Percentiles rank a stretch among this genome's conserved stretches.
Evolutionary conservation across 2,888 invertebrate species (phyloP).

Genomic region (Hermodice carunculata): DNA sequence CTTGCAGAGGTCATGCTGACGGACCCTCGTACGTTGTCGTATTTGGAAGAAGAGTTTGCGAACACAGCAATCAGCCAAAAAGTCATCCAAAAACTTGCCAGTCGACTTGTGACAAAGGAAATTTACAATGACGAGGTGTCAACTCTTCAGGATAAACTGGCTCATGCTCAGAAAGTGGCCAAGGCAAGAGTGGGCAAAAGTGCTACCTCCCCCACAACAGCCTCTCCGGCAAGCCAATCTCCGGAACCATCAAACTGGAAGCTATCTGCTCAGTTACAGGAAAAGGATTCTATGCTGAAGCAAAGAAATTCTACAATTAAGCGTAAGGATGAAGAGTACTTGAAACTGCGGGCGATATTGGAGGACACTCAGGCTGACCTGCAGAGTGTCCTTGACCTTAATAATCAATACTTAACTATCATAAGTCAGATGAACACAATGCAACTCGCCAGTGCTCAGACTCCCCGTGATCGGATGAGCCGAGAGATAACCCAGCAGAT

Average conservation of each 20-base stretch:
- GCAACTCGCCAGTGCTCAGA: conserved; percentile 17
- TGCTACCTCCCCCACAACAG: neutral
- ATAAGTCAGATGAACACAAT: conserved; percentile 36
- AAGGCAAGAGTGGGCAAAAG: conserved; percentile 2
- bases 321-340: conserved; percentile 35
- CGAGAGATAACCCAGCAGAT: conserved; percentile 4
- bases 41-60: conserved; percentile 19
- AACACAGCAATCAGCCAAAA: neutral
- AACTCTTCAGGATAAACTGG: conserved; percentile 21
- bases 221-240: neutral
- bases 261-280: conserved; percentile 7
- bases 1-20: neutral
- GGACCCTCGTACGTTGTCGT: conserved; percentile 20
- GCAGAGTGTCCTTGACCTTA: conserved; percentile 35
- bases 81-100: conserved; percentile 21
- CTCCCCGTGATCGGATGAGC: neutral
- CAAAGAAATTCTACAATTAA: conserved; percentile 27
- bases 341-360: conserved; percentile 26
- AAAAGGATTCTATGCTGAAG: conserved; percentile 11
- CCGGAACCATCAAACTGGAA: conserved; percentile 13
- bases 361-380: conserved; percentile 33
- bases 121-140: conserved; percentile 28
- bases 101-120: conserved; percentile 20
- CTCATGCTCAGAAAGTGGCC: conserved; percentile 14
- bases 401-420: conserved; percentile 35